These are phyloP conservation scores for Graptemys geographica DNA, from an alignment of 2,797 vertebrate genomes.

Conservation along the genomic window DNA sequence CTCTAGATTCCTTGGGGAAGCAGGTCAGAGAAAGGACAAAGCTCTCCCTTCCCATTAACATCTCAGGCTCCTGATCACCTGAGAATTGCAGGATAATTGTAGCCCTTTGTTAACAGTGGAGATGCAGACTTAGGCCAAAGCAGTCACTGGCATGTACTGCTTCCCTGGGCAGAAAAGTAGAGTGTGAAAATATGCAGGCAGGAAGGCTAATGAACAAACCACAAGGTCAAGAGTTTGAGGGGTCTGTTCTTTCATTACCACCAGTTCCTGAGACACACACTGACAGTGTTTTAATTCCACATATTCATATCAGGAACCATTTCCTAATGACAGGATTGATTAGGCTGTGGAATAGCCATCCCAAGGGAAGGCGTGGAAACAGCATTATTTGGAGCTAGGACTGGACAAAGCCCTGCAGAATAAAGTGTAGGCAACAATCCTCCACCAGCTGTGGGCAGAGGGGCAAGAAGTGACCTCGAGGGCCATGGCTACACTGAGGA, in stretches of 20 bases:
- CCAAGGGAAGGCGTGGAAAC: neutral
- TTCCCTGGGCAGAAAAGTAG: neutral
- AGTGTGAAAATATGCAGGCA: neutral
- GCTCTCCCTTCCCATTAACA: neutral
- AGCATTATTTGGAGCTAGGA: neutral
- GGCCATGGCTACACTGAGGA: neutral
- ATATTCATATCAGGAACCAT: neutral
- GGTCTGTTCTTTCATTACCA: neutral
- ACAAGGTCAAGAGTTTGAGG: neutral
- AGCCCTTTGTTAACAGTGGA: neutral
- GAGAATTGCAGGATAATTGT: conserved; percentile 21
- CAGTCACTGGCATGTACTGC: neutral
- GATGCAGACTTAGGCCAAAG: neutral
- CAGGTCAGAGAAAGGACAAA: conserved; percentile 18
- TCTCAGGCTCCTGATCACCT: conserved; percentile 14
- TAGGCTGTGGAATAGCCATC: accelerated
- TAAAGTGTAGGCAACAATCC: neutral
- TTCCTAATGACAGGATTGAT: neutral
- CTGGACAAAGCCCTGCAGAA: neutral
- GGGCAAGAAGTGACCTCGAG: neutral
- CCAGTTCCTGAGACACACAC: neutral
- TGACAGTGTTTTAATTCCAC: neutral
- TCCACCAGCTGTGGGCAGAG: neutral
- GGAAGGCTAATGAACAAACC: neutral
- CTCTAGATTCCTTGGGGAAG: conserved; percentile 23